Evolutionary conservation across 1,140 invertebrate species (phyloP).

Genomic region (Temnothorax longispinosus): DNA sequence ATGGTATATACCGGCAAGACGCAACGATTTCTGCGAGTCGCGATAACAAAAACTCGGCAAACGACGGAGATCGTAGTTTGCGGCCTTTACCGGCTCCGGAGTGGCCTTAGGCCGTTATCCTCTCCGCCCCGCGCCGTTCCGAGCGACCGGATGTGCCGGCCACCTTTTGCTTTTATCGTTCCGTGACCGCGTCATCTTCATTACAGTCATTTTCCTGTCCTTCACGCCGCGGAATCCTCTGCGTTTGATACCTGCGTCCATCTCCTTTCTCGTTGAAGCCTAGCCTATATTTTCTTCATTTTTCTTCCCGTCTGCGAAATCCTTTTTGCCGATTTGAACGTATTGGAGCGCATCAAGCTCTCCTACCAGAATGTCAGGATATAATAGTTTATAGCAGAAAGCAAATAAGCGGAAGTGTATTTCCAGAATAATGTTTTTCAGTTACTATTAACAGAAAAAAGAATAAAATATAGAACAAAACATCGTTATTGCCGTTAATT

Average conservation of each 20-base stretch:
- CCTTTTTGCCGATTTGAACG: not conserved
- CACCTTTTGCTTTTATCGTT: conserved; percentile 71
- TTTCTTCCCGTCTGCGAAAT: not conserved
- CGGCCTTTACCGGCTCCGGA: not conserved
- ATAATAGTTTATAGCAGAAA: not conserved
- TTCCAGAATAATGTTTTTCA: not conserved
- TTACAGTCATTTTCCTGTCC: conserved; percentile 73
- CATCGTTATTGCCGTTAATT: not conserved
- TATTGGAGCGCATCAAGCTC: not conserved
- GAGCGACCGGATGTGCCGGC: conserved; percentile 75
- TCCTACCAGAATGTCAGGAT: not conserved
- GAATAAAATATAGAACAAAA: not conserved
- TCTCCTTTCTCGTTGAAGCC: not conserved
- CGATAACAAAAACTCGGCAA: conserved; percentile 20
- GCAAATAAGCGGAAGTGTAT: not conserved
- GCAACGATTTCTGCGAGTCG: conserved; percentile 10
- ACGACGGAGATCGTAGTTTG: conserved; percentile 22
- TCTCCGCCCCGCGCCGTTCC: conserved; percentile 41
- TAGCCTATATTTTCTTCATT: conserved; percentile 19
- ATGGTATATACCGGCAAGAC: not conserved
- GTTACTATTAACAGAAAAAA: not conserved
- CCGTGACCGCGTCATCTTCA: conserved; percentile 75
- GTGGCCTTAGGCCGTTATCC: conserved; percentile 51
- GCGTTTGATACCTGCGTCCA: not conserved
- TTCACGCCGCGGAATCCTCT: not conserved